A percentile compares a stretch with the other conserved stretches of the same genome.
Evolutionary conservation across 2,113 vertebrate species (phyloP).

Genomic region (Oreamnos americanus): DNA sequence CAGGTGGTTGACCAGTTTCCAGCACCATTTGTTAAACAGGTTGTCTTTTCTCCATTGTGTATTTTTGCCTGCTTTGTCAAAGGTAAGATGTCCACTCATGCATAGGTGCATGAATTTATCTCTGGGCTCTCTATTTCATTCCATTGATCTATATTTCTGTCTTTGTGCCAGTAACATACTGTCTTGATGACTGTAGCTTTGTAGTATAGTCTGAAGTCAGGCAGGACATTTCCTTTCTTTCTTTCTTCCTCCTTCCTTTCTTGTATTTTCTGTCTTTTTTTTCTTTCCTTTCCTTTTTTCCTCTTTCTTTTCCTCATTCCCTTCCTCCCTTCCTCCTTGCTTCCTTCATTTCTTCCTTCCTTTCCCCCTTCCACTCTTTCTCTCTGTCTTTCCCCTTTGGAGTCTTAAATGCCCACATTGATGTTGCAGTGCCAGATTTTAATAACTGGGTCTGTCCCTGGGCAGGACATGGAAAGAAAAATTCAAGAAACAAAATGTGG

Average conservation of each 20-base stretch:
- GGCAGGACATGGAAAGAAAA: not conserved
- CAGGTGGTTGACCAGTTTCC: not conserved
- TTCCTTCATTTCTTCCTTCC: not conserved
- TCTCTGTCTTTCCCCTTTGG: not conserved
- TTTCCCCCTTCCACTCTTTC: fast-evolving
- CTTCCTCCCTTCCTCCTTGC: not conserved
- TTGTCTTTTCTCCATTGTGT: not conserved
- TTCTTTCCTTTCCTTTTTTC: not conserved
- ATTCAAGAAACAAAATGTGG: not conserved
- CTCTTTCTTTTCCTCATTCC: not conserved
- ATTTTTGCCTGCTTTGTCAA: not conserved
- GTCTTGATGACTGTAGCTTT: not conserved
- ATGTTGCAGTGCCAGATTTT: not conserved
- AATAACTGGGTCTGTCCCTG: not conserved
- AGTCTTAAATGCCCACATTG: not conserved
- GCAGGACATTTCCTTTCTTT: not conserved
- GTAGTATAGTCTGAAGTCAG: not conserved
- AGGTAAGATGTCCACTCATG: not conserved
- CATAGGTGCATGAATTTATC: not conserved
- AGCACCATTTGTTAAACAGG: not conserved
- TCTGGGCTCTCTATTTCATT: not conserved
- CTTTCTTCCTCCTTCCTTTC: not conserved
- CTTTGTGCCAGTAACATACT: not conserved
- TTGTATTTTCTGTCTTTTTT: not conserved
- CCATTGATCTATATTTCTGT: not conserved